Evolutionary conservation across 37 sponge, comb jelly and placozoan genomes (phyloP), one percentile per base, ranked within the genome.

Genomic region (Petrosia ficiformis): DNA sequence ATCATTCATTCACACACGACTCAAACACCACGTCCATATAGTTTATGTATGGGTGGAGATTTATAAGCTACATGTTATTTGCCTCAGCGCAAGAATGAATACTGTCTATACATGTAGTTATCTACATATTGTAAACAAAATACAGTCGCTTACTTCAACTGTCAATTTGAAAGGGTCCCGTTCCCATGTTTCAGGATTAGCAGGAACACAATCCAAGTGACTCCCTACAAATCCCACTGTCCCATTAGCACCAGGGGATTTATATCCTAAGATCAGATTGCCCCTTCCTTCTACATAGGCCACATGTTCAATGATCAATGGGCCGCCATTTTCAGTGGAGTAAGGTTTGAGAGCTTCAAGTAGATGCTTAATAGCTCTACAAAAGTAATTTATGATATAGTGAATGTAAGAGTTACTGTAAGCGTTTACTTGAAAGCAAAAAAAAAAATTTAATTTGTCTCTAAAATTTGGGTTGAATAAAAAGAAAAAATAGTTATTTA

Each of bases 151-250:
- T 52, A 85, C 86, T 72, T 89, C 89, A 28, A 68, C 48, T 8
- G 48, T 44, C 42, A 90, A 71, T 32, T 77, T 71, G 78, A 90
- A 90, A 2, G 91, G 91, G 82, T 90, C 64, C 26, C 86, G 44
- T 31, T 90, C 79, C 91, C 91, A 90, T 5, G 86, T 85, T 76
- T 85, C 91, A 4, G 91, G 91, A 65, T 90, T 90, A 36, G 91
- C 91, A 25, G 91, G 91, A 0, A 90, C 91, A n/a, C 83, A 84
- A 43, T 89, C 90, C 37, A 89, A 75, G 42, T 89, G 90, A 40
- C 81, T 81, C 30, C 91, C 91, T 4, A 90, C 78, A 43, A 90
- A 90, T 29, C 81, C 65, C 36, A 90, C 86, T 24, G 84, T 85
- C 29, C 82, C 64, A 28, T 71, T 36, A 26, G 78, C 78, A 28